Base-by-base conservation (phyloP, 2,888 invertebrate species). In the Dermolepida albohirtum region DNA sequence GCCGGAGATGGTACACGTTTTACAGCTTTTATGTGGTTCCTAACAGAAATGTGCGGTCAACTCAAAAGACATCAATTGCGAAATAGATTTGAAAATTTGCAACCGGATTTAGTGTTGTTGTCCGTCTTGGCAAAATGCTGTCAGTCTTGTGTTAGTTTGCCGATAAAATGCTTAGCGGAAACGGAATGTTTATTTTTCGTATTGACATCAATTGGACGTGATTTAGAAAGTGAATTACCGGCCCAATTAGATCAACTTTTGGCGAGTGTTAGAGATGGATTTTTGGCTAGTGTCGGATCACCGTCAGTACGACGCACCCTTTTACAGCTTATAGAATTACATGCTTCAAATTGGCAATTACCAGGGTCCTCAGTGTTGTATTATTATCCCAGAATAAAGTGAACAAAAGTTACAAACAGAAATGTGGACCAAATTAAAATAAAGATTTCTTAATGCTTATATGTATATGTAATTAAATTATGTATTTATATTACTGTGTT, bases 1-100 rank as follows among this genome's bases (percentile, higher is more conserved):
- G 84, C 85, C 79, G 90, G 90, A 64, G 90, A 90, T 11, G 87
- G 90, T 62, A 89, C 89, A 43, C 87, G 89, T 69, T 90, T 88
- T 79, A 92, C 91, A 78, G 93, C 94, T 74, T 95, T 94, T 85
- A 94, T 95, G 87, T 92, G 92, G 82, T 94, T 95, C 86, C 87
- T 95, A 73, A 92, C 94, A 77, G 95, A 95, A 87, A 93, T 95
- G 90, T 94, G 94, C 84, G 92, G 93, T 81, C 93, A 94, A 87
- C 84, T 95, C 78, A 93, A 95, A 81, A 87, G 92, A 47, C 83
- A 88, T 73, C 87, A 88, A 73, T 78, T 87, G 68, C 85, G 84
- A 74, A 86, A 85, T 63, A 84, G 87, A 75, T 83, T 86, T 73
- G 85, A 86, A 71, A 87, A 88, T 52, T 87, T 88, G 59, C 88